These are phyloP conservation scores for Acridotheres tristis DNA, from an alignment of 2,797 vertebrate species.

Conservation along the genomic window DNA sequence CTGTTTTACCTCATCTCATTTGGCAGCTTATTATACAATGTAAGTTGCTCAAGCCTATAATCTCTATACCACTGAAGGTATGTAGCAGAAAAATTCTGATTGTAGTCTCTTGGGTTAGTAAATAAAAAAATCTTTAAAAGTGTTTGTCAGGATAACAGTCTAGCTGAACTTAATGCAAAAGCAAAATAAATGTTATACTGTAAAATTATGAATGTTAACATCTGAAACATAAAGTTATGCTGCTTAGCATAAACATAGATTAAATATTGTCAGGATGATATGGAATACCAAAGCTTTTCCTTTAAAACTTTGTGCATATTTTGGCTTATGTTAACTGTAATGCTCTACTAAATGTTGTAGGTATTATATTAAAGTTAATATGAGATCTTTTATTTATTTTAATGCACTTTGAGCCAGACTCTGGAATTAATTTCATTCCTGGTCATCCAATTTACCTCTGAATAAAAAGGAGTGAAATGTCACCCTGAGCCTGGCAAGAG, in stretches of 20 bases:
- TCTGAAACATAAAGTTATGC: neutral
- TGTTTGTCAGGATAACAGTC: neutral
- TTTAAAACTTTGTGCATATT: neutral
- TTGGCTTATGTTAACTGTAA: neutral
- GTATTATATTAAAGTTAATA: neutral
- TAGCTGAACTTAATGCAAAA: neutral
- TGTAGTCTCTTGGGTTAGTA: neutral
- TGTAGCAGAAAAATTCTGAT: neutral
- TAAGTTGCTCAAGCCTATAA: neutral
- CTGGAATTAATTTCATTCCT: neutral
- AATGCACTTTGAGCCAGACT: neutral
- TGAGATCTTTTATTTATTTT: neutral
- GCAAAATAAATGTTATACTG: neutral
- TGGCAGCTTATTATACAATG: neutral
- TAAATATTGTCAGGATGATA: neutral
- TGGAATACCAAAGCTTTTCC: neutral
- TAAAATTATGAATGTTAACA: neutral
- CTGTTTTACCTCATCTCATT: slow-evolving; percentile 15
- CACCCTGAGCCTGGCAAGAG: neutral
- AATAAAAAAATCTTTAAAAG: neutral
- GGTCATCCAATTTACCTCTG: neutral
- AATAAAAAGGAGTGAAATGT: neutral
- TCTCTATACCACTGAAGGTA: neutral
- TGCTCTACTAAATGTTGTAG: neutral
- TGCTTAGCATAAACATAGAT: neutral